Conservation (phyloP, 2,888 invertebrate genomes). For the Nomada hirtipes region DNA sequence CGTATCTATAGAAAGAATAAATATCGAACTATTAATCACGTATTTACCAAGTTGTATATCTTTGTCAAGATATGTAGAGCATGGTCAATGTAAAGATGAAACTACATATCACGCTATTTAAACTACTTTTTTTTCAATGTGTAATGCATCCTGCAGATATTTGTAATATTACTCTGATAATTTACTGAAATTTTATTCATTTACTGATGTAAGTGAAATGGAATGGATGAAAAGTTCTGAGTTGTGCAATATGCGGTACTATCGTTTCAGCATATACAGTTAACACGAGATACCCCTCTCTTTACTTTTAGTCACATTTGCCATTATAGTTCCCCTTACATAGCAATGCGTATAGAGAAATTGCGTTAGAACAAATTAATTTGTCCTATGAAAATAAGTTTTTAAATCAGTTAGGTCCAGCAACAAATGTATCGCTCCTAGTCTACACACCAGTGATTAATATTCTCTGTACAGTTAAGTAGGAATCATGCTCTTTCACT, state of each 20-base stretch:
- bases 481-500: constrained; percentile 69
- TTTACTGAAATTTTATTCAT: constrained; percentile 37
- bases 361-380: constrained; percentile 66
- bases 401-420: constrained; percentile 74
- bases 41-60: constrained; percentile 4
- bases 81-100: constrained; percentile 36
- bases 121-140: not conserved
- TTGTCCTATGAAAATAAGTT: constrained; percentile 79
- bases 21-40: constrained; percentile 25
- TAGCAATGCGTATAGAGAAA: constrained; percentile 58
- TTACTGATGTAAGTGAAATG: constrained; percentile 35
- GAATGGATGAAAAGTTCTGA: constrained; percentile 45
- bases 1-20: constrained; percentile 17
- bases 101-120: not conserved
- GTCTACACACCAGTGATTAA: constrained; percentile 73
- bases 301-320: constrained; percentile 58
- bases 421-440: constrained; percentile 74
- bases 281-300: constrained; percentile 26
- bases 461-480: constrained; percentile 75
- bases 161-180: constrained; percentile 55
- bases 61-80: constrained; percentile 47
- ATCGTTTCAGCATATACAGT: constrained; percentile 49
- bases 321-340: constrained; percentile 59
- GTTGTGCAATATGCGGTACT: constrained; percentile 52
- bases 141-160: not conserved